Evolutionary conservation across 2,113 vertebrate species (phyloP), one percentile per base, ranked within the genome.

Genomic region (Equus quagga): DNA sequence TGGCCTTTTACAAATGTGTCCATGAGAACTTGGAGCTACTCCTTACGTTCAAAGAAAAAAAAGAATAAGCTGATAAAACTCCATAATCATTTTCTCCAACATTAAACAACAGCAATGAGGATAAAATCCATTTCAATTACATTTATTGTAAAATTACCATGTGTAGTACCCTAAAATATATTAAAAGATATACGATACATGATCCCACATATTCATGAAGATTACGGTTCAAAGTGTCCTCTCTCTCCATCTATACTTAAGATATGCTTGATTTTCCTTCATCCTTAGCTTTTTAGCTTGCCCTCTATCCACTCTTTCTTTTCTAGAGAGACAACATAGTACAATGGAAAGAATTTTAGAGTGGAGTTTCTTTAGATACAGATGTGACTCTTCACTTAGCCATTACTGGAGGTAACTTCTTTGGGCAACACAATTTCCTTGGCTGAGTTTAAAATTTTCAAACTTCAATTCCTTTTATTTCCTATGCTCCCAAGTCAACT

Each of bases 91-190:
- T 41, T 75, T 19, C 1, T 41, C 21, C 13, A 91, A 82, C 8
- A 70, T 7, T 33, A 87, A 86, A n/a, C n/a, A 70, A 58, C 2
- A 62, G 33, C 5, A 36, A 13, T 15, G 11, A 15, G 5, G 51
- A 8, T 60, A 94, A 95, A 90, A 91, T 78, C 19, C 75, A 97
- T 69, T 65, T 96, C 8, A 56, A 70, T 58, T 86, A 67, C 1
- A 67, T 46, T 49, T 70, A 67, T 31, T 44, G 10, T 79, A 62
- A 87, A 97, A 89, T 54, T 60, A 91, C 6, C 12, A 36, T 8
- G 8, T 28, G 10, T 0, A 41, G 1, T 62, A 41, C 4, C 6
- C 31, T 58, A 54, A 19, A 46, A 85, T 36, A 93, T 46, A 70
- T 14, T 84, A 41, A 85, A 91, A 84, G 19, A 26, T 23, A 79